Conservation (phyloP, 2,888 invertebrate species). For the Anodontia alba region DNA sequence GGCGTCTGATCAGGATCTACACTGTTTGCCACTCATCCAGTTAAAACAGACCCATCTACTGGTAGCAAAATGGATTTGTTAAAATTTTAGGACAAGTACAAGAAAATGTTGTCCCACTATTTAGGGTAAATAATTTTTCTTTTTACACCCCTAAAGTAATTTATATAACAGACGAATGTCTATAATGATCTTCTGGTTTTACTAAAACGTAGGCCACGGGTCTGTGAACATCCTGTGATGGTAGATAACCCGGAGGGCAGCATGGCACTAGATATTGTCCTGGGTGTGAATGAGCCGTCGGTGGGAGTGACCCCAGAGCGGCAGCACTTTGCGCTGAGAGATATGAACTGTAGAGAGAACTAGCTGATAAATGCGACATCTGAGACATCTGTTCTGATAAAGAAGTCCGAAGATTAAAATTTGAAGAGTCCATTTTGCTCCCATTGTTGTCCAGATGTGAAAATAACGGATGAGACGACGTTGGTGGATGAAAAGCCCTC, state of each 20-base stretch:
- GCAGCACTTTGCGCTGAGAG: slow-evolving; percentile 72
- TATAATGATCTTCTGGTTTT: slow-evolving; percentile 84
- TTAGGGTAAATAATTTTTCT: too few relatives aligned
- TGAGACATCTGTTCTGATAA: slow-evolving; percentile 39
- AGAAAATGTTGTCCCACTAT: too few relatives aligned
- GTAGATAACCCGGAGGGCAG: slow-evolving; percentile 79
- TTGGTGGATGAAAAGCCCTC: slow-evolving; percentile 77
- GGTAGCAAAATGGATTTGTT: too few relatives aligned
- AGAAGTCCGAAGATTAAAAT: slow-evolving; percentile 48
- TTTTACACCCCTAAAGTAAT: too few relatives aligned
- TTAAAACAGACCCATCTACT: too few relatives aligned
- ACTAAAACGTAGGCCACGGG: slow-evolving; percentile 84
- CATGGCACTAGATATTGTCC: slow-evolving; percentile 82
- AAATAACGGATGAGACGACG: slow-evolving; percentile 71
- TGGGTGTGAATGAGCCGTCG: slow-evolving; percentile 75
- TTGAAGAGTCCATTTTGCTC: slow-evolving; percentile 51
- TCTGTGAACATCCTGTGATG: slow-evolving; percentile 81
- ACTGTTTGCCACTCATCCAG: too few relatives aligned
- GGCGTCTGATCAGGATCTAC: too few relatives aligned
- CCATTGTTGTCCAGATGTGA: slow-evolving; percentile 71
- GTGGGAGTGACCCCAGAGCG: slow-evolving; percentile 67
- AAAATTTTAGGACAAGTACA: too few relatives aligned
- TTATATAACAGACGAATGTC: slow-evolving; percentile 75
- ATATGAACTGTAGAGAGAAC: slow-evolving; percentile 73
- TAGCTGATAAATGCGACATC: slow-evolving; percentile 57